Conservation (phyloP, 1,140 invertebrate genomes). For the Drepana arcuata region DNA sequence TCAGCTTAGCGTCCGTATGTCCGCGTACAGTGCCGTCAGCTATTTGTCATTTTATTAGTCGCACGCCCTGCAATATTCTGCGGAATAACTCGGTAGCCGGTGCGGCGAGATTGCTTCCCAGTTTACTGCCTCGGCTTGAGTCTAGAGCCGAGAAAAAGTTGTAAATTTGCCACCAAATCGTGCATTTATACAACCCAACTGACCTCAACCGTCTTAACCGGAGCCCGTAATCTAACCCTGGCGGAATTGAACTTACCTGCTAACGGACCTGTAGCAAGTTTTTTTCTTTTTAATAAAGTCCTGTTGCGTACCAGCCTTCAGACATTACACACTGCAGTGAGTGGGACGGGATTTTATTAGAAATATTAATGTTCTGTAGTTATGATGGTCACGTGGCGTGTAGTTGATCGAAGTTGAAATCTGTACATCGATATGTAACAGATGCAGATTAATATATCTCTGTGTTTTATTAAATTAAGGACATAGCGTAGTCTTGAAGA, state of each 20-base stretch:
- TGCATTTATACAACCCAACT: slow-evolving; percentile 54
- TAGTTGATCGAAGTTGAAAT: no score
- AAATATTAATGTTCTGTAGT: no score
- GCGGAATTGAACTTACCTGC: slow-evolving; percentile 39
- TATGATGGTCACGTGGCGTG: no score
- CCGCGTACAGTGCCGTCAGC: slow-evolving; percentile 25
- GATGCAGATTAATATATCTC: no score
- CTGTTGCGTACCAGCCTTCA: neutral
- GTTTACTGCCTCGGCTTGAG: slow-evolving; percentile 55
- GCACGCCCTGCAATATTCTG: slow-evolving; percentile 60
- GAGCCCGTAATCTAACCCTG: slow-evolving; percentile 31
- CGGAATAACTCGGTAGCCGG: slow-evolving; percentile 55
- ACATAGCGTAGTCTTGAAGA: no score
- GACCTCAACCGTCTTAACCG: slow-evolving; percentile 42
- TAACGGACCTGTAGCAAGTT: slow-evolving; percentile 8
- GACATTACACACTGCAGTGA: no score
- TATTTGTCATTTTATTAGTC: slow-evolving; percentile 70
- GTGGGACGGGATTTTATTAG: no score
- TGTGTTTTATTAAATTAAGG: no score
- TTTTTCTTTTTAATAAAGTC: slow-evolving; percentile 21
- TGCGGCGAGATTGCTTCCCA: slow-evolving; percentile 60
- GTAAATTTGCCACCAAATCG: slow-evolving; percentile 64
- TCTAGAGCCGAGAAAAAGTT: slow-evolving; percentile 54
- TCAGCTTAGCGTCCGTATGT: slow-evolving; percentile 13
- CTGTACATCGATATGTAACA: no score